These are phyloP conservation scores for Podarcis lilfordi DNA, from an alignment of 2,797 vertebrate species.

Conservation along the genomic window DNA sequence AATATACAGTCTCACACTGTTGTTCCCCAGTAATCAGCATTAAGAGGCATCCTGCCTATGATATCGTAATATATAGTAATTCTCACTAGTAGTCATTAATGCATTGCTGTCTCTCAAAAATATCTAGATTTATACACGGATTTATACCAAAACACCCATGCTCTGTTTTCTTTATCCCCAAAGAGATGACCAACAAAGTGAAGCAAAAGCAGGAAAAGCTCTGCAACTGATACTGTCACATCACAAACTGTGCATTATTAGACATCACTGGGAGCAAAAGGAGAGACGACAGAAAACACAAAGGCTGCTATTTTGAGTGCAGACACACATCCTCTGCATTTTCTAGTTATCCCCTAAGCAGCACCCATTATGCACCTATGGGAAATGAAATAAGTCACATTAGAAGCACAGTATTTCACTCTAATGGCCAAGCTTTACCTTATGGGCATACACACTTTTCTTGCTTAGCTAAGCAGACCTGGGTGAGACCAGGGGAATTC, in stretches of 20 bases:
- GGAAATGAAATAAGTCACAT: background rate
- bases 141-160: background rate
- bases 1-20: background rate
- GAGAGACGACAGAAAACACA: background rate
- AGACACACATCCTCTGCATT: background rate
- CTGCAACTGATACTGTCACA: background rate
- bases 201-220: background rate
- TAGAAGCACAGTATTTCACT: background rate
- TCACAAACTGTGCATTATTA: background rate
- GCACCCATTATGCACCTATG: background rate
- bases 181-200: background rate
- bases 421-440: background rate
- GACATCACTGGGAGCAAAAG: background rate
- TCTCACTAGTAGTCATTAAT: background rate
- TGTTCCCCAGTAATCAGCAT: background rate
- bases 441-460: accelerated
- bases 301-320: background rate
- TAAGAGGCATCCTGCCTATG: background rate
- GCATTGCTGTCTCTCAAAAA: background rate
- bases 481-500: background rate
- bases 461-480: background rate
- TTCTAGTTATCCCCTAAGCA: background rate
- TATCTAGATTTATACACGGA: background rate
- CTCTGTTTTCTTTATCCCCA: background rate
- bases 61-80: background rate